Percentiles rank a stretch among this genome's conserved stretches.
Conservation (phyloP, 2,888 invertebrate genomes). For the Gonocerus acuteangulatus region DNA sequence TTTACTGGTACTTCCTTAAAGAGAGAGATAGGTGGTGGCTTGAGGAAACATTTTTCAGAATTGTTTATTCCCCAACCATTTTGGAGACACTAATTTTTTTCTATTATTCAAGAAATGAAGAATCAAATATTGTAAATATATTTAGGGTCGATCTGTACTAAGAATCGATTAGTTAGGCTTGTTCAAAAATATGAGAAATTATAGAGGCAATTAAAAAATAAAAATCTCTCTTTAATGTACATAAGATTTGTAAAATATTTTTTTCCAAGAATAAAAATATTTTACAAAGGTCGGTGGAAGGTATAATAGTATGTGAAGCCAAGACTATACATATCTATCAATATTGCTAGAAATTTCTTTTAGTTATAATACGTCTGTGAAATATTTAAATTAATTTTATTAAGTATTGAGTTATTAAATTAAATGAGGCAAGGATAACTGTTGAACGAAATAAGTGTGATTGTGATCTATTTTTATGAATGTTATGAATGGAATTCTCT, state of each 20-base stretch:
- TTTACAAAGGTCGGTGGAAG: slow-evolving; percentile 23
- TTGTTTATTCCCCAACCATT: background rate
- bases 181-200: background rate
- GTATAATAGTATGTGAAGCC: slow-evolving; percentile 24
- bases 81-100: slow-evolving; percentile 2
- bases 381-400: slow-evolving; percentile 20
- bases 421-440: slow-evolving; percentile 33
- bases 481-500: background rate
- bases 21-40: slow-evolving; percentile 20
- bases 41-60: slow-evolving; percentile 8
- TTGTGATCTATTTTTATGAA: background rate
- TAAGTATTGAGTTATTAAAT: slow-evolving; percentile 23
- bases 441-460: slow-evolving; percentile 30
- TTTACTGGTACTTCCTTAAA: slow-evolving; percentile 25
- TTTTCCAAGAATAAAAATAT: slow-evolving; percentile 22
- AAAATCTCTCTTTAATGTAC: slow-evolving; percentile 25
- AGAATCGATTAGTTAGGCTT: slow-evolving; percentile 4
- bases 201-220: background rate
- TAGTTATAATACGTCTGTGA: slow-evolving; percentile 21
- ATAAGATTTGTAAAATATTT: slow-evolving; percentile 23
- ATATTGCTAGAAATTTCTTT: slow-evolving; percentile 17
- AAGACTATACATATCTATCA: slow-evolving; percentile 28
- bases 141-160: slow-evolving; percentile 15
- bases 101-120: background rate
- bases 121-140: slow-evolving; percentile 27